These are phyloP conservation scores for Drosophila yooni DNA, from an alignment of 2,888 invertebrate species.

Conservation along the genomic window DNA sequence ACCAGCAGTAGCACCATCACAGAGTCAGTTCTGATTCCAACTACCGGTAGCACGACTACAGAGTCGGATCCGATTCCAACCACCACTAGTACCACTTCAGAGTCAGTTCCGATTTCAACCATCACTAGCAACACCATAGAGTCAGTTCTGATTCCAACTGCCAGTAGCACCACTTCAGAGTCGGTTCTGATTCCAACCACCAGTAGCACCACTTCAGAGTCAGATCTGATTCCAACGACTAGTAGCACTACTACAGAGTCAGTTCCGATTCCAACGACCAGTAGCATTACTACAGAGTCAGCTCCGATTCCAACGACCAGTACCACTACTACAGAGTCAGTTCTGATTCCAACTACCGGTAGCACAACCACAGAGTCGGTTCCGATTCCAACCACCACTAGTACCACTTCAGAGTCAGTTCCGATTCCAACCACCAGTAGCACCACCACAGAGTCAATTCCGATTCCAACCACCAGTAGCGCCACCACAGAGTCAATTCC, in stretches of 20 bases:
- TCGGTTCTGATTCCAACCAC: conserved; percentile 9
- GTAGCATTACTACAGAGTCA: conserved; percentile 25
- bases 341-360: conserved; percentile 11
- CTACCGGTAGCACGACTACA: conserved; percentile 21
- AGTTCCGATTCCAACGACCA: conserved; percentile 10
- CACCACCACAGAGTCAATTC: conserved; percentile 25
- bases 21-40: conserved; percentile 21
- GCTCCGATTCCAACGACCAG: conserved; percentile 13
- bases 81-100: conserved; percentile 30
- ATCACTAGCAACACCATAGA: conserved; percentile 27
- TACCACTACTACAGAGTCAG: conserved; percentile 24
- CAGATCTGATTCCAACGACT: conserved; percentile 7
- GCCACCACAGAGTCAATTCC: conserved; percentile 34
- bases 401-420: conserved; percentile 24
- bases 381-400: conserved; percentile 18
- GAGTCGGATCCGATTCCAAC: conserved; percentile 19
- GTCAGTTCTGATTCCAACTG: conserved; percentile 10
- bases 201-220: conserved; percentile 30
- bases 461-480: conserved; percentile 13
- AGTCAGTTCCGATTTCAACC: conserved; percentile 17
- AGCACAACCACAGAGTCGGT: conserved; percentile 31
- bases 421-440: conserved; percentile 16
- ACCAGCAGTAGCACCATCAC: conserved; percentile 31
- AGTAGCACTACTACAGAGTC: conserved; percentile 33
- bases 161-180: conserved; percentile 23